Base-by-base conservation (phyloP, 2,797 vertebrate species). In the Onychomys arenicola region DNA sequence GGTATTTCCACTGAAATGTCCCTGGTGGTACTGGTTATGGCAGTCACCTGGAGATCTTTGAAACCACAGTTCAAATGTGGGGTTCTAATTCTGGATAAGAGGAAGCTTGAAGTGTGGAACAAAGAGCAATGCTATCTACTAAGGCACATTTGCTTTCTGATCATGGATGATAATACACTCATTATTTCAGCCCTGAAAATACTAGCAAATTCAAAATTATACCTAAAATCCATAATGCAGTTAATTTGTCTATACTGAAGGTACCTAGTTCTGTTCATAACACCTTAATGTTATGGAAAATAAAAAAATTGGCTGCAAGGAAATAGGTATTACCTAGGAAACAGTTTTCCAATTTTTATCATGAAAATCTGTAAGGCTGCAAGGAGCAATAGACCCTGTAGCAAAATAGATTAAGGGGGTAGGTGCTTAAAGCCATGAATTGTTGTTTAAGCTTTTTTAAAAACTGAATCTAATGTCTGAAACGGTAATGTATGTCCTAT, bases 311-410 rank as follows among this genome's bases (percentile, higher is more conserved):
- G n/a, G 13, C 23, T 61, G 21, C 80, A 59, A 61, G n/a, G 52
- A 81, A n/a, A 14, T 8, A 17, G 37, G 11, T 27, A 37, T 82
- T 23, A 10, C 17, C 16, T 91, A 12, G 61, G n/a, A 25, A 87
- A 91, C 19, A 77, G 73, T 91, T 89, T 94, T 78, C 61, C 34
- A 80, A 67, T 94, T 88, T 85, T 93, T 93, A 73, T 5, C 12
- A 27, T 82, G 34, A 75, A 90, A 94, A 67, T 87, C n/a, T 69
- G 12, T 81, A 75, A 95, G 95, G 6, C n/a, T 82, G 23, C 55
- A 27, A 40, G 23, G 27, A 17, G 55, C 55, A n/a, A 2, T 49
- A 77, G 43, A 29, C 78, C 55, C n/a, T 40, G 12, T 82, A 65
- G 29, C 91, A 63, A 32, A 82, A 57, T 87, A 80, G 12, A 69